Evolutionary conservation across 2,888 invertebrate species (phyloP).

Genomic region (Flexamia atlantica): DNA sequence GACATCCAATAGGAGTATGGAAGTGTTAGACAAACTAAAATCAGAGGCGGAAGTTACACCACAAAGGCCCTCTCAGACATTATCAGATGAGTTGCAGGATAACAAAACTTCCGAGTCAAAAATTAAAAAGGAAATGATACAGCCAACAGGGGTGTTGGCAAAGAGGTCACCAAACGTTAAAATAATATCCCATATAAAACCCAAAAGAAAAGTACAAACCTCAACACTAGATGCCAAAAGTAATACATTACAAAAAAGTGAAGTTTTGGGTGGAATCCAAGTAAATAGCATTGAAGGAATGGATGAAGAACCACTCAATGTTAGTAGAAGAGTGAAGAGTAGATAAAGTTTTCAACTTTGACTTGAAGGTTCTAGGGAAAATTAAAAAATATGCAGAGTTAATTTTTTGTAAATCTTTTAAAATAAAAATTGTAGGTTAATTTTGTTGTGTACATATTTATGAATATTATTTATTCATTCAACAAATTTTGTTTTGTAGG

Average conservation of each 20-base stretch:
- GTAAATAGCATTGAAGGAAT: not conserved
- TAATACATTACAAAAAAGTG: not conserved
- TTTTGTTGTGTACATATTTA: too few relatives aligned
- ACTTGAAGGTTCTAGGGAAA: too few relatives aligned
- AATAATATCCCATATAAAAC: not conserved
- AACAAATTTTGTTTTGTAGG: too few relatives aligned
- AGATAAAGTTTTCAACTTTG: too few relatives aligned
- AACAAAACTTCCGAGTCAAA: not conserved
- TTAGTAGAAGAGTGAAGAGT: not conserved
- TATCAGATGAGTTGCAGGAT: not conserved
- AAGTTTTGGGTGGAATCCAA: not conserved
- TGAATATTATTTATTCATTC: too few relatives aligned
- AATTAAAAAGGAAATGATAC: not conserved
- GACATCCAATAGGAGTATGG: not conserved
- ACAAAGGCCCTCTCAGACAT: not conserved
- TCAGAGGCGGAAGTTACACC: not conserved
- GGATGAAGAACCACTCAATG: not conserved
- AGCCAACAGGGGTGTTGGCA: not conserved
- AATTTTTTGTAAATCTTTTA: too few relatives aligned
- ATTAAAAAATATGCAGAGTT: too few relatives aligned
- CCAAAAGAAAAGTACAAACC: not conserved
- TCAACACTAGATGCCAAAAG: not conserved
- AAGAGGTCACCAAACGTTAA: not conserved
- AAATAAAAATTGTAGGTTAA: too few relatives aligned
- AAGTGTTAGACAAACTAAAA: not conserved